phyloP scores from a whole-genome alignment of 2,888 invertebrate genomes.

The Phlogophora meticulosa region DNA sequence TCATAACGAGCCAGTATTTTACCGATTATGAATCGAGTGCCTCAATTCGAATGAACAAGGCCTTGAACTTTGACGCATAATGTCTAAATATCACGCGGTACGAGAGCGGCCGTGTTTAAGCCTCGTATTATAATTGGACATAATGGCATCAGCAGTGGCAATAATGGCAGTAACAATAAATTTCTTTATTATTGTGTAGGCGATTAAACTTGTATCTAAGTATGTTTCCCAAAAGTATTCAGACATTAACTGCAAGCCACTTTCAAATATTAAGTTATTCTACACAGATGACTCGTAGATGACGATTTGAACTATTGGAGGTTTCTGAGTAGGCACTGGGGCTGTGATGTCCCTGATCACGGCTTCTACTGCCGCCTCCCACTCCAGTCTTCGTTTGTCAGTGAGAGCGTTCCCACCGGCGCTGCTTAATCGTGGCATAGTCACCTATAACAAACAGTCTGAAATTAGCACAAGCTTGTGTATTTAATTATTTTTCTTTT shows the following conservation, averaged over 20 bases:
- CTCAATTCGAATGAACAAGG: conserved; percentile 59
- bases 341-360: conserved; percentile 94
- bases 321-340: conserved; percentile 90
- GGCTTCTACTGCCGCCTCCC: conserved; percentile 95
- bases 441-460: conserved; percentile 90
- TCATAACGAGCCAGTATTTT: conserved; percentile 47
- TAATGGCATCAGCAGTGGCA: conserved; percentile 53
- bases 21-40: conserved; percentile 48
- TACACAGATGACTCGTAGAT: conserved; percentile 97
- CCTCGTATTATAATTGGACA: conserved; percentile 53
- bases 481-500: conserved; percentile 9
- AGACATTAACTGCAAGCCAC: conserved; percentile 16
- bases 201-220: conserved; percentile 42
- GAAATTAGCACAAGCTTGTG: conserved; percentile 27
- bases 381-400: conserved; percentile 92
- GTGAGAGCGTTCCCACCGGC: conserved; percentile 85
- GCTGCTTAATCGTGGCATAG: conserved; percentile 93
- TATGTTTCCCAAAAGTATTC: conserved; percentile 31
- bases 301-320: conserved; percentile 95
- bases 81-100: conserved; percentile 73
- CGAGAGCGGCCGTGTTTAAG: conserved; percentile 64
- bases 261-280: conserved; percentile 28
- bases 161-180: conserved; percentile 55
- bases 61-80: conserved; percentile 69
- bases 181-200: conserved; percentile 54